These are phyloP conservation scores for Nannobrachium achirus DNA, from an alignment of 2,113 vertebrate genomes.

Conservation along the genomic window DNA sequence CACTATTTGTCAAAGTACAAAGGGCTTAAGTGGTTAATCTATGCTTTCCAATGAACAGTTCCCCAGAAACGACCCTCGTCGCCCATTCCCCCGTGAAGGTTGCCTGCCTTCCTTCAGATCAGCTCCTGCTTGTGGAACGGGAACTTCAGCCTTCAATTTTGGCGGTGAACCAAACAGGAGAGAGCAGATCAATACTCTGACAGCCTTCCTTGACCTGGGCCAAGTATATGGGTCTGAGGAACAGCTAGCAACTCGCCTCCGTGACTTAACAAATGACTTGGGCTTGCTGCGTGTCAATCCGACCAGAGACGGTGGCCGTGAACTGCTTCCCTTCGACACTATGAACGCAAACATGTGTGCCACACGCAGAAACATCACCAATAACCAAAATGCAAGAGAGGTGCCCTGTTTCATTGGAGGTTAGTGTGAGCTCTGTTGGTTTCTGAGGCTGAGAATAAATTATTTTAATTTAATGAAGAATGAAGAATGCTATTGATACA, in stretches of 20 bases:
- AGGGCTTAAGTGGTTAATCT: not conserved
- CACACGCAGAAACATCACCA: slow-evolving; percentile 64
- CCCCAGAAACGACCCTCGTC: slow-evolving; percentile 81
- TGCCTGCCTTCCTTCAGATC: slow-evolving; percentile 88
- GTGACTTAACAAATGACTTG: slow-evolving; percentile 50
- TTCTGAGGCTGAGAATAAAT: not conserved
- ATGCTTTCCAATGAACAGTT: slow-evolving; percentile 72
- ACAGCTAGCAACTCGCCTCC: slow-evolving; percentile 55
- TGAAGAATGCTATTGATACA: not conserved
- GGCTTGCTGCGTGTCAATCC: slow-evolving; percentile 75
- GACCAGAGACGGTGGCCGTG: slow-evolving; percentile 66
- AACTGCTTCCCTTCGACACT: slow-evolving; percentile 74
- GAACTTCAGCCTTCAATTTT: slow-evolving; percentile 69
- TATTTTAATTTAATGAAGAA: not conserved
- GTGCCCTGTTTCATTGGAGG: slow-evolving; percentile 80
- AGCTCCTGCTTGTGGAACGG: slow-evolving; percentile 71
- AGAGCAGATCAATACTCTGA: slow-evolving; percentile 80
- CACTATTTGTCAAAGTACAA: too few relatives aligned
- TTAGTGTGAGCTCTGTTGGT: slow-evolving; percentile 40
- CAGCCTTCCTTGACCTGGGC: slow-evolving; percentile 75
- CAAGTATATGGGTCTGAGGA: slow-evolving; percentile 79
- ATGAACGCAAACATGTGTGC: slow-evolving; percentile 61
- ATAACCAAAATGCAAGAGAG: slow-evolving; percentile 64
- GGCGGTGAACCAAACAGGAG: slow-evolving; percentile 63
- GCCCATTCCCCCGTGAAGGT: slow-evolving; percentile 57